phyloP scores from a whole-genome alignment of 2,113 vertebrate species.

The Lepus europaeus region DNA sequence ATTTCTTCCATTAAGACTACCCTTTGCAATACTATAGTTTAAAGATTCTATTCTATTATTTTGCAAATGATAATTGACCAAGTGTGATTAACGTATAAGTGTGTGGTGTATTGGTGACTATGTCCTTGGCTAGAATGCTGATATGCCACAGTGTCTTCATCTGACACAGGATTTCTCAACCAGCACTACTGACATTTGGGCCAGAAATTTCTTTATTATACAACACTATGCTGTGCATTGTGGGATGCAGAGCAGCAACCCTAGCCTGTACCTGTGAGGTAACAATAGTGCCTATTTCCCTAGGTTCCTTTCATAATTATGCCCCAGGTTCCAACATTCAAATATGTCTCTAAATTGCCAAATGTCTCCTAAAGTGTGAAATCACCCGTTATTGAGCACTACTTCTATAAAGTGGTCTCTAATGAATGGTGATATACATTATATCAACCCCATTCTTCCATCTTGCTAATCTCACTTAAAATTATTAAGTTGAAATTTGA shows the following conservation, averaged over 20 bases:
- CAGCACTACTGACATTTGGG: not conserved
- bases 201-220: not conserved
- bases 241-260: no score
- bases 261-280: not conserved
- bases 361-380: not conserved
- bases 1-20: not conserved
- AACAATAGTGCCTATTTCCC: not conserved
- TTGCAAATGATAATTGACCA: not conserved
- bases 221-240: not conserved
- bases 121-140: not conserved
- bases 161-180: not conserved
- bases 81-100: not conserved
- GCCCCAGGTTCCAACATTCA: not conserved
- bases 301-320: no score
- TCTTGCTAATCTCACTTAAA: not conserved
- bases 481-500: not conserved
- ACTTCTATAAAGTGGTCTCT: not conserved
- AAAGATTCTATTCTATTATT: not conserved
- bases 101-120: not conserved
- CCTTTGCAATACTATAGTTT: not conserved
- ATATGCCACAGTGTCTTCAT: not conserved
- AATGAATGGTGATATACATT: not conserved
- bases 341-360: not conserved
- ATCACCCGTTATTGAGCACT: rapidly evolving
- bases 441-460: rapidly evolving